Evolutionary conservation across 1,140 invertebrate species (phyloP).

Genomic region (Ridgeia piscesae): DNA sequence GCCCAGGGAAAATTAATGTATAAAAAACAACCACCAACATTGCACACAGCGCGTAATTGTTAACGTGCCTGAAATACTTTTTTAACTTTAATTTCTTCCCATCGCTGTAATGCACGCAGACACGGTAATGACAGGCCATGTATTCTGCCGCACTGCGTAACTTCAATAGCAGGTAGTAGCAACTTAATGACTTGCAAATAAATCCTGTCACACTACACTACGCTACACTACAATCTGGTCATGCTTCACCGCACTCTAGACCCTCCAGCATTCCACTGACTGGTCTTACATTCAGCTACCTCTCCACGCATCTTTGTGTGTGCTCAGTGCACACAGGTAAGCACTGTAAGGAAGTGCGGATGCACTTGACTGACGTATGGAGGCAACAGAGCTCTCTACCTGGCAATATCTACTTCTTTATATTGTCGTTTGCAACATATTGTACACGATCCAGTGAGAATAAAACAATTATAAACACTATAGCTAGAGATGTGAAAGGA

Average conservation of each 20-base stretch:
- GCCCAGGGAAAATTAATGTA: no score
- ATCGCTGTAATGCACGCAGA: background rate
- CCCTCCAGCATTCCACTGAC: background rate
- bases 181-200: background rate
- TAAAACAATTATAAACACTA: background rate
- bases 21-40: no score
- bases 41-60: background rate
- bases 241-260: background rate
- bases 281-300: background rate
- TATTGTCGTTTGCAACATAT: background rate
- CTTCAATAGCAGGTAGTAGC: background rate
- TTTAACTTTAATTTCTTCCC: background rate
- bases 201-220: background rate
- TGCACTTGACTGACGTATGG: background rate
- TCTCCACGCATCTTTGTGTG: background rate
- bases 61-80: background rate
- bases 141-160: background rate
- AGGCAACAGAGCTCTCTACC: background rate
- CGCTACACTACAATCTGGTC: background rate
- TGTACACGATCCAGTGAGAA: background rate
- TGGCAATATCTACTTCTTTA: background rate
- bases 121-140: background rate
- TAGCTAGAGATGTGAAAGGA: background rate
- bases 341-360: background rate
- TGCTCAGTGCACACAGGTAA: background rate